A percentile compares a stretch with the other conserved stretches of the same genome.
phyloP scores from a whole-genome alignment of 2,797 vertebrate species.

The Chelon labrosus region DNA sequence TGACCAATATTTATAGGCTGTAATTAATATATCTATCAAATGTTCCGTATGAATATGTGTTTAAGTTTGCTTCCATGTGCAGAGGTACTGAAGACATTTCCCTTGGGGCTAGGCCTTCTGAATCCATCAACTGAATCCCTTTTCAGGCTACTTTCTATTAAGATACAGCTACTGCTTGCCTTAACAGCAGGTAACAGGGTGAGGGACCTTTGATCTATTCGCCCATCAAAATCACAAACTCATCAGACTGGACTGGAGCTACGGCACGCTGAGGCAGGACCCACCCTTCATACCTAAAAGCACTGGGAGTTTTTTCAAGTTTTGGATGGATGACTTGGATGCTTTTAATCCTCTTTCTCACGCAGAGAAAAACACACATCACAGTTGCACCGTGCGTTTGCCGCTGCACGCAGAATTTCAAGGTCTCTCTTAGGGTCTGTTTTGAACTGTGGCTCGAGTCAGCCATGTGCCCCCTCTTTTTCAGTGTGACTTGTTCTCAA shows the following conservation, averaged over 20 bases:
- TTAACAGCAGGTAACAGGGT: conserved; percentile 35
- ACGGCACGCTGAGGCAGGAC: conserved; percentile 9
- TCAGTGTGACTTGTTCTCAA: conserved; percentile 26
- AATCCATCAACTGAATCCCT: conserved; percentile 31
- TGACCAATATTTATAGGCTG: too few relatives aligned
- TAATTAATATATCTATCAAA: too few relatives aligned
- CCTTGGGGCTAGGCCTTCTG: background rate
- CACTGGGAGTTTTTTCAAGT: conserved; percentile 28
- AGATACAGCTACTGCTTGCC: conserved; percentile 5
- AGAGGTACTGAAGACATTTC: background rate
- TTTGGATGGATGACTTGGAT: conserved; percentile 30
- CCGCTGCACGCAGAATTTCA: conserved; percentile 13
- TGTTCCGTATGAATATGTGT: background rate
- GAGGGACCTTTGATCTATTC: conserved; percentile 38
- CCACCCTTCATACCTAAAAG: conserved; percentile 43
- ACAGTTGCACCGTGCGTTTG: conserved; percentile 15
- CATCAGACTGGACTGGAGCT: conserved; percentile 29
- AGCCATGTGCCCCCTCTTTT: conserved; percentile 16
- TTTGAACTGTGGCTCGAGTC: conserved; percentile 24
- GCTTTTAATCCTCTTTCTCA: conserved; percentile 36
- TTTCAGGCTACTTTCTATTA: conserved; percentile 16
- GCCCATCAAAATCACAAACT: conserved; percentile 28
- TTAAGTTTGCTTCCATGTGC: background rate
- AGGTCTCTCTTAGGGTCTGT: conserved; percentile 27
- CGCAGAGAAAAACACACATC: conserved; percentile 28